Evolutionary conservation across 2,888 invertebrate species (phyloP).

Genomic region (Eustalomyia histrio): DNA sequence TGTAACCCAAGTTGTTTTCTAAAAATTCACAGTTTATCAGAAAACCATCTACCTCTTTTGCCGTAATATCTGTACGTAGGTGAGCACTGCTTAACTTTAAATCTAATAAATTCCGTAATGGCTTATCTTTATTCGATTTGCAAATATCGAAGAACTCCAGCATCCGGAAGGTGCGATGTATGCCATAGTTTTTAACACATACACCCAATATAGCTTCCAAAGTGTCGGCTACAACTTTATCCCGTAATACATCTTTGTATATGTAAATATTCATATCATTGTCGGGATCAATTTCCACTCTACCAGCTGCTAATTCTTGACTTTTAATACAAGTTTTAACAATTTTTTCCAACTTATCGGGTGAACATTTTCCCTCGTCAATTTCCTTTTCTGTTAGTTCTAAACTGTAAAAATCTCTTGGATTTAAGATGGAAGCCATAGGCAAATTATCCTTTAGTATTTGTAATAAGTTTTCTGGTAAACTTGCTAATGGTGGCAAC

Average conservation of each 20-base stretch:
- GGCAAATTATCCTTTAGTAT: slow-evolving; percentile 68
- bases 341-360: slow-evolving; percentile 70
- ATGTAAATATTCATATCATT: slow-evolving; percentile 77
- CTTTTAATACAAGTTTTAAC: slow-evolving; percentile 67
- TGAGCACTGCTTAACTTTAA: slow-evolving; percentile 71
- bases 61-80: slow-evolving; percentile 75
- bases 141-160: slow-evolving; percentile 84
- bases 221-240: slow-evolving; percentile 88
- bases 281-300: slow-evolving; percentile 52
- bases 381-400: slow-evolving; percentile 79
- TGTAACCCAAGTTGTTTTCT: slow-evolving; percentile 85
- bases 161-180: slow-evolving; percentile 80
- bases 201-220: slow-evolving; percentile 90
- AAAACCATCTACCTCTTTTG: slow-evolving; percentile 80
- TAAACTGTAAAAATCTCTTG: slow-evolving; percentile 80
- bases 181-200: slow-evolving; percentile 82
- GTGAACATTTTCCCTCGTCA: slow-evolving; percentile 71
- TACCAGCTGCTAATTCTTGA: slow-evolving; percentile 23
- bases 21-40: slow-evolving; percentile 80
- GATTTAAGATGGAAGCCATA: slow-evolving; percentile 71
- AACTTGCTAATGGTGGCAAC: slow-evolving; percentile 88
- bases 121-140: slow-evolving; percentile 78
- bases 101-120: slow-evolving; percentile 74
- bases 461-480: slow-evolving; percentile 80
- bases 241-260: slow-evolving; percentile 80